Percentiles rank a stretch among this genome's conserved stretches.
These are phyloP conservation scores for Hydrozoanthus tunicans DNA, from an alignment of 64 coral and sea anemone species.

Conservation along the genomic window DNA sequence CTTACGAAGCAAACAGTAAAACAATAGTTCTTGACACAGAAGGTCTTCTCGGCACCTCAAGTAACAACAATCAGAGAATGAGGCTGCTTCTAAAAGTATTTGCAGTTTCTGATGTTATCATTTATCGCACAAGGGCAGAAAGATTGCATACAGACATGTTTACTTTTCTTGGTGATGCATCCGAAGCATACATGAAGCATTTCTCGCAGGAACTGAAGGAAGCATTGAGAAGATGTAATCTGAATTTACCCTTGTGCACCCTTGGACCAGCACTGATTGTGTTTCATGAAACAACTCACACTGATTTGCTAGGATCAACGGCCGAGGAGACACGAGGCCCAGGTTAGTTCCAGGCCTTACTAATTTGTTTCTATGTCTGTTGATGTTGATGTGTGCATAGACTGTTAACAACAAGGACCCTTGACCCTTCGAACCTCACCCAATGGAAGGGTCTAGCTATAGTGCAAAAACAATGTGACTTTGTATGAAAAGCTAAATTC, in stretches of 20 bases:
- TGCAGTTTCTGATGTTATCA: constrained; percentile 93
- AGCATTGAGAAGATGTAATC: constrained; percentile 67
- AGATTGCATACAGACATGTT: constrained; percentile 92
- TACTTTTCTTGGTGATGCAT: constrained; percentile 97
- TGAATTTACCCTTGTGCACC: constrained; percentile 92
- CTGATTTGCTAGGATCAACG: constrained; percentile 75
- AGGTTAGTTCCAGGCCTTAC: constrained; percentile 44
- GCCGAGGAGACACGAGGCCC: constrained; percentile 39
- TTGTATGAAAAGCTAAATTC: no score
- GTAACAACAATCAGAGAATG: constrained; percentile 85
- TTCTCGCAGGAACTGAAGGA: constrained; percentile 89
- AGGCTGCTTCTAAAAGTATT: constrained; percentile 91
- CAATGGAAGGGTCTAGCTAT: no score
- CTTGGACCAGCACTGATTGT: constrained; percentile 94
- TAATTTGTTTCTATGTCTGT: no score
- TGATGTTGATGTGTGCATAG: no score
- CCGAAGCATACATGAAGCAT: constrained; percentile 95
- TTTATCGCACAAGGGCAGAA: constrained; percentile 90
- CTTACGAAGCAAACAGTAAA: constrained; percentile 78
- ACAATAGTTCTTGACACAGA: constrained; percentile 90
- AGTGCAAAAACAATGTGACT: no score
- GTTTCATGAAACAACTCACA: constrained; percentile 98
- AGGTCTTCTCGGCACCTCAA: constrained; percentile 90
- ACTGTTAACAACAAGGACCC: no score
- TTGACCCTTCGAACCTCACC: no score